These are phyloP conservation scores for Yponomeuta sedellus DNA, from an alignment of 2,888 invertebrate genomes.

Conservation along the genomic window DNA sequence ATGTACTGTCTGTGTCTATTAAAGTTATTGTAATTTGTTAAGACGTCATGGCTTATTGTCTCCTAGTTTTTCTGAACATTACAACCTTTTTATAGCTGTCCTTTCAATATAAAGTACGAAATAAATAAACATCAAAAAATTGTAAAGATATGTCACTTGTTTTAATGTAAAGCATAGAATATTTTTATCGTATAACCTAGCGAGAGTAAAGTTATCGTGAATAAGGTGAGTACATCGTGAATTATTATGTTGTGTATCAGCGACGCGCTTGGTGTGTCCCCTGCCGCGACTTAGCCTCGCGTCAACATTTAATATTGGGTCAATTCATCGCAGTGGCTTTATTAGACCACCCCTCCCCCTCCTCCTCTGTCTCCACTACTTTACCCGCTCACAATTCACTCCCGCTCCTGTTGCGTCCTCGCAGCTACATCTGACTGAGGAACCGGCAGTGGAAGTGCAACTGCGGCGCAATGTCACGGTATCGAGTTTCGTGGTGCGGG, in stretches of 20 bases:
- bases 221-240: too few relatives aligned
- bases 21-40: too few relatives aligned
- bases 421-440: neutral
- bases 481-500: neutral
- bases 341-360: slow-evolving; percentile 1
- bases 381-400: neutral
- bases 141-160: too few relatives aligned
- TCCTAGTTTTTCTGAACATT: too few relatives aligned
- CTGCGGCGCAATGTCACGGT: neutral
- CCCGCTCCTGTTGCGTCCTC: neutral
- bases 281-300: slow-evolving; percentile 6
- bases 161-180: too few relatives aligned
- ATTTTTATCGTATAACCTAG: too few relatives aligned
- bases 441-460: neutral
- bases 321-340: slow-evolving; percentile 13
- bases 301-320: slow-evolving; percentile 16
- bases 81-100: neutral
- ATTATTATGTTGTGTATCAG: too few relatives aligned
- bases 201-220: too few relatives aligned
- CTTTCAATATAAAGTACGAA: too few relatives aligned
- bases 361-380: neutral
- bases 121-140: too few relatives aligned
- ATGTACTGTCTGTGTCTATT: too few relatives aligned
- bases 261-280: neutral
- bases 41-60: too few relatives aligned